Conservation (phyloP, 2,888 invertebrate species). For the Tuberolachnus salignus region DNA sequence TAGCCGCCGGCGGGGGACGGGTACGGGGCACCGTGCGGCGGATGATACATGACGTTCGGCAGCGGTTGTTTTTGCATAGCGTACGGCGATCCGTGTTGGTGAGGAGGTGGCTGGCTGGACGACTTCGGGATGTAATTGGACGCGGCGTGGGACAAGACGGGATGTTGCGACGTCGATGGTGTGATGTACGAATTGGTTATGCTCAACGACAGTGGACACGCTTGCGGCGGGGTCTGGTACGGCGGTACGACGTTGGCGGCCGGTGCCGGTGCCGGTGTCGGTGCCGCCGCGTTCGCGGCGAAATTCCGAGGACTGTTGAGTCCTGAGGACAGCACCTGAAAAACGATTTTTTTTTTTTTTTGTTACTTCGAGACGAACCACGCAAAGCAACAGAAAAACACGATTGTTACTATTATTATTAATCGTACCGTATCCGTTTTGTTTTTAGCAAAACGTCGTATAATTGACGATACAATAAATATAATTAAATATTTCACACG, state of each 20-base stretch:
- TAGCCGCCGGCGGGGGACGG: constrained; percentile 25
- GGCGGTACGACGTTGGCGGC: constrained; percentile 22
- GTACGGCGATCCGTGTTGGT: constrained; percentile 36
- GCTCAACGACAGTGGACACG: constrained; percentile 57
- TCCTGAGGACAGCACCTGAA: constrained; percentile 46
- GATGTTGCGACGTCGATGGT: constrained; percentile 48
- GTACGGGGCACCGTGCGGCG: constrained; percentile 59
- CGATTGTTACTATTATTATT: too few species aligned
- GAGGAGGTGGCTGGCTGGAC: constrained; percentile 29
- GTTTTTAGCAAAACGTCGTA: too few species aligned
- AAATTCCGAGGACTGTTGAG: constrained; percentile 30
- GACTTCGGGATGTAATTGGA: constrained; percentile 52
- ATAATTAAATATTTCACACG: too few species aligned
- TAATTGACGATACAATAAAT: too few species aligned
- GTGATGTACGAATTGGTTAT: constrained; percentile 55
- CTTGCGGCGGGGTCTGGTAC: constrained; percentile 57
- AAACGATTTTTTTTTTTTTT: too few species aligned
- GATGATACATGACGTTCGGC: constrained; percentile 39
- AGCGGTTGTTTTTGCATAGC: constrained; percentile 26
- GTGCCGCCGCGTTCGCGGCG: constrained; percentile 14
- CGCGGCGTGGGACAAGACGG: constrained; percentile 54
- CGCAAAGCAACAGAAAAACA: too few species aligned
- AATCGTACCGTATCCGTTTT: too few species aligned
- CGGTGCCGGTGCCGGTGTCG: constrained; percentile 14
- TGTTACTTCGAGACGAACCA: too few species aligned